Base-by-base conservation (phyloP, 2,113 vertebrate genomes). In the Gobius niger region DNA sequence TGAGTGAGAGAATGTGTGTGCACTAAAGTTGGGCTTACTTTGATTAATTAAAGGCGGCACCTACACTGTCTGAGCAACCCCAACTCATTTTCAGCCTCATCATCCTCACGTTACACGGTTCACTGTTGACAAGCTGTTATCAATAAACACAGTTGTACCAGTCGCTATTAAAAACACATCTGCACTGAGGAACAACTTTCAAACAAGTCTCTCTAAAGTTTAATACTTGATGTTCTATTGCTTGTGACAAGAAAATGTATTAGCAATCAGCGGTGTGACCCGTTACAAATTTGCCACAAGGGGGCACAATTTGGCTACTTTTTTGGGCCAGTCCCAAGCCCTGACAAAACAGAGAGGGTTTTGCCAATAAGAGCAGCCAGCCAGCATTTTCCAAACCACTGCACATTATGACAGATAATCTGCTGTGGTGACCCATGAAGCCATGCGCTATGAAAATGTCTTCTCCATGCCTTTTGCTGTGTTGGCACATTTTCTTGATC, bases 11-110 rank as follows among this genome's bases (percentile, higher is more conserved):
- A 64, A 68, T 67, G 49, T 49, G 70, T 57, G 56, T 16, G 72
- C 61, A 53, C 47, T 73, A 44, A 76, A 70, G 61, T 63, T 72
- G 59, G 59, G 68, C 40, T 74, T 57, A 63, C 44, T 50, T 62
- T 68, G 51, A 71, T 83, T 71, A 79, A 77, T 72, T 71, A 68
- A 82, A 81, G 68, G 50, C 54, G 62, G 44, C 60, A 65, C 59
- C 68, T 70, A 65, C 54, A 70, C 68, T 47, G 68, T 53, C 9
- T 59, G 51, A 71, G 65, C 59, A 56, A 56, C 11, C 53, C 56
- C n/a, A 16, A 49, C 52, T 56, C 65, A 53, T 65, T 69, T 78
- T 68, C 51, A 53, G 72, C 53, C 46, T 67, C 56, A 49, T 70
- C 63, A 51, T 80, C 60, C 57, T 60, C 24, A 42, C 15, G 12